These are phyloP conservation scores for Panulirus ornatus DNA, from an alignment of 1,140 invertebrate genomes.

Conservation along the genomic window DNA sequence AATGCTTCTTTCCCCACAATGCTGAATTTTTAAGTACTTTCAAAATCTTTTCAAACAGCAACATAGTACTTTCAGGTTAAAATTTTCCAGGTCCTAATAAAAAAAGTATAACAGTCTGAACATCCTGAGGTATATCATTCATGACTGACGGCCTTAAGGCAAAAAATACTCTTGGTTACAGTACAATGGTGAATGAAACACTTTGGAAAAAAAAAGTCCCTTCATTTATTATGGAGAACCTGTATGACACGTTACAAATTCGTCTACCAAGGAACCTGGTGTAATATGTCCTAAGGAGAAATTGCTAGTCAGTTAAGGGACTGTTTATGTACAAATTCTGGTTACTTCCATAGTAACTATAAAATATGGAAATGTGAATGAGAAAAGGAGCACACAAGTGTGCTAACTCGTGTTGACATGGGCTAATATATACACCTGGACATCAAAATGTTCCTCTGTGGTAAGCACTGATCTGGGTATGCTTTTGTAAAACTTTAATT, in stretches of 20 bases:
- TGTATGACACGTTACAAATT: conserved; percentile 9
- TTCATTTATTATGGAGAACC: conserved; percentile 67
- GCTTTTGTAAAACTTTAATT: too few species aligned
- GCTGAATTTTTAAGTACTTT: too few species aligned
- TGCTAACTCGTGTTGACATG: conserved; percentile 50
- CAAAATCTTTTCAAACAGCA: too few species aligned
- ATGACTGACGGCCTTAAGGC: background rate
- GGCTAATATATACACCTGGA: conserved; percentile 60
- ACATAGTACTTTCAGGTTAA: too few species aligned
- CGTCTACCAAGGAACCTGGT: too few species aligned
- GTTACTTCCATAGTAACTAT: conserved; percentile 43
- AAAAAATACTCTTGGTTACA: background rate
- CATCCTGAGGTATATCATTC: too few species aligned
- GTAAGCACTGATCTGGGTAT: background rate
- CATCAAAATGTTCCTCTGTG: conserved; percentile 4
- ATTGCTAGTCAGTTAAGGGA: background rate
- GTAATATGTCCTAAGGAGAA: too few species aligned
- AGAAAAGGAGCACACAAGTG: background rate
- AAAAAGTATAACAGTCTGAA: too few species aligned
- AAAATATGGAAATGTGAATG: conserved; percentile 62
- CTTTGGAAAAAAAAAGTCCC: conserved; percentile 24
- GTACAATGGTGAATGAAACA: background rate
- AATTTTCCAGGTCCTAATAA: too few species aligned
- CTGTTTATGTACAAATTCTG: conserved; percentile 46
- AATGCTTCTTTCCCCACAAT: too few species aligned